These are phyloP conservation scores for Hemistola chrysoprasaria DNA, from an alignment of 2,888 invertebrate species.

Conservation along the genomic window DNA sequence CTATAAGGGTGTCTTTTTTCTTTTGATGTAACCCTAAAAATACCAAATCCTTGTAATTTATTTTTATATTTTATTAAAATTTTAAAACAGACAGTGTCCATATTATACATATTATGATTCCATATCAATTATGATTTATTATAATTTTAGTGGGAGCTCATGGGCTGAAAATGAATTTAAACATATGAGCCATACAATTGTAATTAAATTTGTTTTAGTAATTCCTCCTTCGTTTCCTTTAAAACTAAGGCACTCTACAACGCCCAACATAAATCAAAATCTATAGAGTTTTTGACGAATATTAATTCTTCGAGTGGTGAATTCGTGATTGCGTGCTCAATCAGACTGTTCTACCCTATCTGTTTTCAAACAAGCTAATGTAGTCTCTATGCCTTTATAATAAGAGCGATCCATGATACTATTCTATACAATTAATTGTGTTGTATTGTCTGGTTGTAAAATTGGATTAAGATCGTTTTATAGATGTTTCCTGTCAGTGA, in stretches of 20 bases:
- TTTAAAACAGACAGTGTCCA: no score
- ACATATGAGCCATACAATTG: no score
- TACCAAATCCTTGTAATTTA: no score
- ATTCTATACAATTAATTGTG: constrained; percentile 15
- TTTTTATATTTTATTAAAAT: no score
- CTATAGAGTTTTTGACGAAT: constrained; percentile 68
- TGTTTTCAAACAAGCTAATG: constrained; percentile 14
- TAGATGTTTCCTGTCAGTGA: constrained; percentile 13
- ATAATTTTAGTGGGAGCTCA: no score
- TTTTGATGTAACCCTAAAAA: no score
- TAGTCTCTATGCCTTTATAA: constrained; percentile 3
- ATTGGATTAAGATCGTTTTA: constrained; percentile 20
- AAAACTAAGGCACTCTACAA: constrained; percentile 4
- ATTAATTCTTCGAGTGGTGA: constrained; percentile 70
- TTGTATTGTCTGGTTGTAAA: constrained; percentile 19
- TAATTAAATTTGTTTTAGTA: no score
- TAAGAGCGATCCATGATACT: constrained; percentile 7
- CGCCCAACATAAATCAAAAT: constrained; percentile 54
- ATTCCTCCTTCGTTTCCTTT: no score
- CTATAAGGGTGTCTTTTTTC: no score
- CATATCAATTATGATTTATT: no score
- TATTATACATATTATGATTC: no score
- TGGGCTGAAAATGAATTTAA: no score
- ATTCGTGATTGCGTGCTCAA: constrained; percentile 71
- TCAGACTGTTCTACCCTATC: constrained; percentile 35